Base-by-base conservation (phyloP, 1,140 invertebrate genomes). In the Heliconius eleuchia region DNA sequence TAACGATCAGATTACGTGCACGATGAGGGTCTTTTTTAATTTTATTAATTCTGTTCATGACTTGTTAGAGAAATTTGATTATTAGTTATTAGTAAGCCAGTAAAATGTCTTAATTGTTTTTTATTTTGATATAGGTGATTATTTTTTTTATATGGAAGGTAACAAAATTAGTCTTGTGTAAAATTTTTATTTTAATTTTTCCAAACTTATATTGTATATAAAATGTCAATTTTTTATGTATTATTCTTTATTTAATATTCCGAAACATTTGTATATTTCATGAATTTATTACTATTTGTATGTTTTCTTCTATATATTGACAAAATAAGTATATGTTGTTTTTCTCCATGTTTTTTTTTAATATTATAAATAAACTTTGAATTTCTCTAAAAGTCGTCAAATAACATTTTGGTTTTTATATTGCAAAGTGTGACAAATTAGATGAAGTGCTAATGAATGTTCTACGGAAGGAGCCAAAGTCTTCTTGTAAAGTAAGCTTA, bases 401-500 rank as follows among this genome's bases (percentile, higher is more conserved):
- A 76, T 81, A 75, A 74, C 77, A 83, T 84, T 86, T 81, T 82
- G 80, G 73, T 82, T 82, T 70, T 80, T 75, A 74, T 42, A 75
- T 70, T 84, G 76, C 84, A 82, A 75, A 82, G 75, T 66, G 76
- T 81, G 50, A 74, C 80, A 78, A 84, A 76, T 84, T 82, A 77
- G 78, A 85, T 84, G 82, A 83, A 85, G 78, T 83, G 77, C 60
- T 66, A 66, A 66, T 66, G 60, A 80, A 70, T 78, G 80, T 82
- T 86, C 86, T 82, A 78, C 85, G 81, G 85, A 84, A 89, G 89
- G 88, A 92, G 91, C 91, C 92, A 91, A 93, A 93, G 91, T 91
- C 89, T 92, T 93, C 89, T 92, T 88, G 84, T 88, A 81, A 66
- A 34, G 88, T 90, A 66, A 88, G 84, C 84, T 83, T 89, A 90